Evolutionary conservation across 2,797 vertebrate genomes (phyloP).

Genomic region (Pseudomugil tenellus): DNA sequence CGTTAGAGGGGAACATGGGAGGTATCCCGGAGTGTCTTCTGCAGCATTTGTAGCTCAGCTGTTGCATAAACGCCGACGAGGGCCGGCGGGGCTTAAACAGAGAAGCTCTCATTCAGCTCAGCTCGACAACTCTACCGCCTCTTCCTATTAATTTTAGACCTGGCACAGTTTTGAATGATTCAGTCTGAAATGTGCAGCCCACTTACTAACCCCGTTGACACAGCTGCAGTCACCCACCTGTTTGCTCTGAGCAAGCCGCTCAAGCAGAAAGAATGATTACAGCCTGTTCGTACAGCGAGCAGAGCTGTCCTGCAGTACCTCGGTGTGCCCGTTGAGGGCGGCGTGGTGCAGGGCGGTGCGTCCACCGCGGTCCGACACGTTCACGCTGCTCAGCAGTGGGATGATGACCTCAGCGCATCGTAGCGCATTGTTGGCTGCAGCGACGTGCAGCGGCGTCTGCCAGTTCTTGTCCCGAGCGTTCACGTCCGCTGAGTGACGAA

Average conservation of each 20-base stretch:
- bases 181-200: constrained; percentile 16
- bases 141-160: constrained; percentile 48
- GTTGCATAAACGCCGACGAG: constrained; percentile 42
- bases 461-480: constrained; percentile 98
- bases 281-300: constrained; percentile 14
- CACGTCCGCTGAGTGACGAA: constrained; percentile 95
- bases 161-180: constrained; percentile 46
- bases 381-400: constrained; percentile 93
- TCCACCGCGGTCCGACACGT: constrained; percentile 94
- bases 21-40: constrained; percentile 20
- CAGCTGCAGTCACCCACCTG: constrained; percentile 51
- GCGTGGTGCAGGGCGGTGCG: constrained; percentile 95
- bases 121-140: constrained; percentile 23
- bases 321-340: constrained; percentile 92
- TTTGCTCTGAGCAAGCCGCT: constrained; percentile 17
- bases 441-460: constrained; percentile 96
- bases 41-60: constrained; percentile 28
- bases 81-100: constrained; percentile 12
- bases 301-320: constrained; percentile 77
- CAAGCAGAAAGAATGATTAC: constrained; percentile 31
- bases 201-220: constrained; percentile 16
- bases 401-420: constrained; percentile 93
- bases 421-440: constrained; percentile 92
- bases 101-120: constrained; percentile 23
- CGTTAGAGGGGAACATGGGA: constrained; percentile 18